These are phyloP conservation scores for Diplolepis rosae DNA, from an alignment of 2,888 invertebrate species.

Conservation along the genomic window DNA sequence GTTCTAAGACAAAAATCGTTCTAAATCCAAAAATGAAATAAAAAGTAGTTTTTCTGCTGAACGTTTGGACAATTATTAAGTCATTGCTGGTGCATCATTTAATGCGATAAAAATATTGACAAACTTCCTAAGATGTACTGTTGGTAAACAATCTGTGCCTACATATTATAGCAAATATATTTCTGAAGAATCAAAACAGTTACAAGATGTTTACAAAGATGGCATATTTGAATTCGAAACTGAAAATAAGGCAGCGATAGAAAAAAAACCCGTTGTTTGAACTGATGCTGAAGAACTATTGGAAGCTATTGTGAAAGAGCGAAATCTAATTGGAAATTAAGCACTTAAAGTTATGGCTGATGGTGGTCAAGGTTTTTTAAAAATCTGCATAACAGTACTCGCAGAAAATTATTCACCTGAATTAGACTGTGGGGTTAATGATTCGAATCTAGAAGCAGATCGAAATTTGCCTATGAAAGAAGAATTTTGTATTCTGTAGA, in stretches of 20 bases:
- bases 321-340: background rate
- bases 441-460: background rate
- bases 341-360: constrained; percentile 2
- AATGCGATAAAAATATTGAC: constrained; percentile 13
- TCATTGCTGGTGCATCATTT: background rate
- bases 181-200: background rate
- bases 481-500: constrained; percentile 11
- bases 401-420: constrained; percentile 11
- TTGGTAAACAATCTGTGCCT: constrained; percentile 6
- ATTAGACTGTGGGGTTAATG: background rate
- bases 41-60: background rate
- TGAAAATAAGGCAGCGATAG: background rate
- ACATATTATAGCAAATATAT: constrained; percentile 10
- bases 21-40: background rate
- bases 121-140: constrained; percentile 17
- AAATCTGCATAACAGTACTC: constrained; percentile 6
- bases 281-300: constrained; percentile 20
- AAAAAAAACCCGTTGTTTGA: constrained; percentile 5
- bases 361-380: constrained; percentile 2
- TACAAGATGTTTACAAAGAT: constrained; percentile 17
- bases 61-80: constrained; percentile 11
- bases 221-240: constrained; percentile 5
- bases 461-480: background rate
- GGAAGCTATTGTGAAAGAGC: background rate
- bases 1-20: background rate